A percentile compares a stretch with the other conserved stretches of the same genome.
phyloP scores from a whole-genome alignment of 1,140 invertebrate species.

The Bombus soroeensis region DNA sequence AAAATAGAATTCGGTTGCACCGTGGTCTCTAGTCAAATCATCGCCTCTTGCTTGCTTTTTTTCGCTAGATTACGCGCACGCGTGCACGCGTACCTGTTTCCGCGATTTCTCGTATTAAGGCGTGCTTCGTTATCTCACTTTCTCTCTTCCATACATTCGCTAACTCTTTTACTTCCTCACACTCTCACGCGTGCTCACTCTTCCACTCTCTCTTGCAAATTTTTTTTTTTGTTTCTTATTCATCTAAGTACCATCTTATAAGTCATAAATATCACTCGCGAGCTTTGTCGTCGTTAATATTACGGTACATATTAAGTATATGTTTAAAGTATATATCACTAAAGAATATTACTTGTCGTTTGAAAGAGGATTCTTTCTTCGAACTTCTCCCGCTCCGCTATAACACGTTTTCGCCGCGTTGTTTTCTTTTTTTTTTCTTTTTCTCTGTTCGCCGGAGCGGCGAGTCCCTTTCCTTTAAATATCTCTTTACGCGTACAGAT shows the following conservation, averaged over 20 bases:
- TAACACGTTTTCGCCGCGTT: too few species aligned
- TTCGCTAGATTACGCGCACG: slow-evolving; percentile 2
- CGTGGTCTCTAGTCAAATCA: slow-evolving; percentile 25
- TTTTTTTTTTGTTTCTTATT: slow-evolving; percentile 26
- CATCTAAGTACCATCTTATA: slow-evolving; percentile 60
- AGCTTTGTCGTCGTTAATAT: slow-evolving; percentile 64
- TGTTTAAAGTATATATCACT: slow-evolving; percentile 66
- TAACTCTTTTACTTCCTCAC: not conserved
- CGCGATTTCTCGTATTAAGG: slow-evolving; percentile 9
- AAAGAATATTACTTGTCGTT: slow-evolving; percentile 69
- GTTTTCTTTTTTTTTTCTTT: not conserved
- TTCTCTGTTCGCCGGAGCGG: not conserved
- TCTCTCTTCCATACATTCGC: not conserved
- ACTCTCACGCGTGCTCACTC: not conserved
- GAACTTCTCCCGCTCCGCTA: not conserved
- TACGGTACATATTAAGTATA: slow-evolving; percentile 59
- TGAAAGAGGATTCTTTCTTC: slow-evolving; percentile 18
- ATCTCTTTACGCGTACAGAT: slow-evolving; percentile 35
- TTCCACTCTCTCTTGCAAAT: not conserved
- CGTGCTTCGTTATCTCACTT: slow-evolving; percentile 23
- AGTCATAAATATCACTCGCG: slow-evolving; percentile 70
- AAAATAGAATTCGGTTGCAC: slow-evolving; percentile 37
- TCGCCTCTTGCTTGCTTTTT: not conserved
- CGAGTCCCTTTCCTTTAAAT: slow-evolving; percentile 12
- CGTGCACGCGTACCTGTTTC: not conserved